Conservation (phyloP, 2,113 vertebrate species). For the Phodopus roborovskii region DNA sequence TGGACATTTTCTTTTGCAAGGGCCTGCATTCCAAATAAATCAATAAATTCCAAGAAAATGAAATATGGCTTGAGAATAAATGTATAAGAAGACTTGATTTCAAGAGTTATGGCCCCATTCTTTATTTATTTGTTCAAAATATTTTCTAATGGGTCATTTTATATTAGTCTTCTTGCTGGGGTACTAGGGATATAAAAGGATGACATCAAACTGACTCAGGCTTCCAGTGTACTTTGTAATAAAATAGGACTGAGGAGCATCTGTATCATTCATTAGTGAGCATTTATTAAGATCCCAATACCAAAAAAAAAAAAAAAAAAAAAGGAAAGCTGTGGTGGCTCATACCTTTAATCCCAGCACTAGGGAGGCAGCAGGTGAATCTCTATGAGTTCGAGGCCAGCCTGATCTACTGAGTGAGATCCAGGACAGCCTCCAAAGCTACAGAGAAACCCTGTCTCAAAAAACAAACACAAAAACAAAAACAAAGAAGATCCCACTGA, state of each 20-base stretch:
- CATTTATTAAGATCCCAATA: neutral
- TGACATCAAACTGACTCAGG: neutral
- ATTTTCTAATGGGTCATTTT: constrained; percentile 17
- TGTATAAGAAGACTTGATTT: no score
- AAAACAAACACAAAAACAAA: no score
- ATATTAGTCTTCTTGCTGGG: neutral
- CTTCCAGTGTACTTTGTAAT: neutral
- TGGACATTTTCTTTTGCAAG: neutral
- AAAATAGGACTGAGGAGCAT: neutral
- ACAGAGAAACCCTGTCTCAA: no score
- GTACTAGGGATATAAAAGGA: neutral
- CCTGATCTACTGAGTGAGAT: no score
- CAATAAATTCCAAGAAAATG: constrained; percentile 10
- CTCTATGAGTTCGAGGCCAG: no score
- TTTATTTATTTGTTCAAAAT: neutral
- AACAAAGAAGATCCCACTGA: neutral
- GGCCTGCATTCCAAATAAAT: neutral
- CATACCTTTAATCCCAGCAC: no score
- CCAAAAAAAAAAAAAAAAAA: no score
- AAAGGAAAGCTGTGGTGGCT: no score
- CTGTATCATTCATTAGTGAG: neutral
- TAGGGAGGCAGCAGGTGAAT: no score
- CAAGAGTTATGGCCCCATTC: neutral
- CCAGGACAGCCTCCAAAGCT: no score
- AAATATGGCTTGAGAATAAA: constrained; percentile 15